These are phyloP conservation scores for Taurulus bubalis DNA, from an alignment of 2,113 vertebrate genomes.

Conservation along the genomic window DNA sequence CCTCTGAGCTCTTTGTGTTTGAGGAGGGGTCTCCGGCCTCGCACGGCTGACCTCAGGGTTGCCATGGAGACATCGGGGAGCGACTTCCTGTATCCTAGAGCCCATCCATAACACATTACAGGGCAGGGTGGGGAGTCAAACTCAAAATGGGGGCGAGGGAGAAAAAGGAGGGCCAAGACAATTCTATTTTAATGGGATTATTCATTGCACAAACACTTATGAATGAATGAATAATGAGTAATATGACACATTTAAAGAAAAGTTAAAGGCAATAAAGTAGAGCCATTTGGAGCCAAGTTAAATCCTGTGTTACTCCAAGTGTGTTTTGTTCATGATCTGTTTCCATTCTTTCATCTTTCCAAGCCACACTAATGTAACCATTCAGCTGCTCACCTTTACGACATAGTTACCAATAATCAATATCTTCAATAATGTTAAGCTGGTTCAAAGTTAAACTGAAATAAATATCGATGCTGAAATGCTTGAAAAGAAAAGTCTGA, in stretches of 20 bases:
- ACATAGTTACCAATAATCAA: background rate
- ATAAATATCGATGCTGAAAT: too few relatives aligned
- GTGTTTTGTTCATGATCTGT: background rate
- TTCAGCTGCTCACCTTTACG: background rate
- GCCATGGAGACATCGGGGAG: slow-evolving; percentile 74
- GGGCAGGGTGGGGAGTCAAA: slow-evolving; percentile 28
- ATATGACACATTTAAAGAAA: background rate
- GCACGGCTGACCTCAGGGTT: slow-evolving; percentile 75
- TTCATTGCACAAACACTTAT: slow-evolving; percentile 2
- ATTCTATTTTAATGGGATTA: slow-evolving; percentile 27
- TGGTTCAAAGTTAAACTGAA: background rate
- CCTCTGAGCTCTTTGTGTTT: slow-evolving; percentile 78
- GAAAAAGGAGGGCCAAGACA: slow-evolving; percentile 12
- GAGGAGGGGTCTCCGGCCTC: slow-evolving; percentile 82
- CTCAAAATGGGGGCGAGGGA: slow-evolving; percentile 13
- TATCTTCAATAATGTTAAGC: background rate
- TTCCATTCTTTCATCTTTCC: background rate
- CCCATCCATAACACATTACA: slow-evolving; percentile 63
- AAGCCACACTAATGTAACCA: background rate
- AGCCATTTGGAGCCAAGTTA: background rate
- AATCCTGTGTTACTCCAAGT: background rate
- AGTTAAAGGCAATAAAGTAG: background rate
- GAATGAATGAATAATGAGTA: background rate
- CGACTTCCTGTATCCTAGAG: slow-evolving; percentile 79
- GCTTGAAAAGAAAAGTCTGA: too few relatives aligned